A percentile compares a stretch with the other conserved stretches of the same genome.
Evolutionary conservation across 1,140 invertebrate genomes (phyloP).

Genomic region (Augochlora pura): DNA sequence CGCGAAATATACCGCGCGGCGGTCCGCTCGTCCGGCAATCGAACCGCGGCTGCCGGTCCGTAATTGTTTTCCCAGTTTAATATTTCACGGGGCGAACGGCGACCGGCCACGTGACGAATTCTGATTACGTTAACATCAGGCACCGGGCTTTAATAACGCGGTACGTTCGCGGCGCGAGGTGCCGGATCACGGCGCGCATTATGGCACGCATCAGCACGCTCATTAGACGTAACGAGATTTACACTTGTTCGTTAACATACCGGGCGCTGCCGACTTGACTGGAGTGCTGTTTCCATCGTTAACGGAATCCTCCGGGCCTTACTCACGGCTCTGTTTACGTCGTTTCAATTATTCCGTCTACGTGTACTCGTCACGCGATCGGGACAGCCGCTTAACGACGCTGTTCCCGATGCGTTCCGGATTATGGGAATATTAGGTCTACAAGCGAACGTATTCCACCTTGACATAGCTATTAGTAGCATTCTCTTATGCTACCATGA

Average conservation of each 20-base stretch:
- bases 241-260: background rate
- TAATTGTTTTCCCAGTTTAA: slow-evolving; percentile 8
- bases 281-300: background rate
- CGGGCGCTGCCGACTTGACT: background rate
- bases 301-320: background rate
- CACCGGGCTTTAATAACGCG: slow-evolving; percentile 13
- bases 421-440: too few relatives aligned
- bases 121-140: slow-evolving; percentile 41
- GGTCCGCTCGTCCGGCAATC: background rate
- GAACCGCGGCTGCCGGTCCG: background rate
- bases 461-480: too few relatives aligned
- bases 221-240: slow-evolving; percentile 2
- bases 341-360: too few relatives aligned
- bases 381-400: too few relatives aligned
- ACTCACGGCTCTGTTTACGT: too few relatives aligned
- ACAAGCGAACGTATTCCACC: too few relatives aligned
- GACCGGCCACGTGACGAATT: slow-evolving; percentile 17
- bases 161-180: background rate
- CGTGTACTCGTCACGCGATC: too few relatives aligned
- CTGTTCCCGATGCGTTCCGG: too few relatives aligned
- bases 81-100: background rate
- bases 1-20: background rate
- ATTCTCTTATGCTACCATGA: too few relatives aligned
- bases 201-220: slow-evolving; percentile 14
- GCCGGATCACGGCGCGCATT: slow-evolving; percentile 9